Conservation (phyloP, 2,113 vertebrate genomes). For the Cottus gobio region DNA sequence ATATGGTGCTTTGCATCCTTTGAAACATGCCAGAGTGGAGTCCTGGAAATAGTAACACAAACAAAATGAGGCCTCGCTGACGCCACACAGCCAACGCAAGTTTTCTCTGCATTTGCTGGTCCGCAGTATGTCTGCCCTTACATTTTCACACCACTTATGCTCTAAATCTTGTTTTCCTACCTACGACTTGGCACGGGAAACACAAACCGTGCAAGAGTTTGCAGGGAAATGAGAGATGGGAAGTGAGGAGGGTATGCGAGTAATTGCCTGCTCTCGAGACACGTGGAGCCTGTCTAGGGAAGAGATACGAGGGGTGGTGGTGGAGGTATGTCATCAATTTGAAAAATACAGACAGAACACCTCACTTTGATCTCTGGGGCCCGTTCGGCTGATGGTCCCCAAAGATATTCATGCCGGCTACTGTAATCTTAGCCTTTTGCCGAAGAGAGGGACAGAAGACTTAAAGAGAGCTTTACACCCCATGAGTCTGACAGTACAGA, state of each 20-base stretch:
- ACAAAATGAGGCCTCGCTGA: slow-evolving; percentile 50
- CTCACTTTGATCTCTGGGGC: slow-evolving; percentile 82
- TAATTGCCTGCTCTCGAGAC: slow-evolving; percentile 60
- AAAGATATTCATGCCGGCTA: slow-evolving; percentile 81
- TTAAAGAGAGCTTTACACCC: slow-evolving; percentile 8
- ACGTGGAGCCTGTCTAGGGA: slow-evolving; percentile 72
- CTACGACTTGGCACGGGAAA: slow-evolving; percentile 8
- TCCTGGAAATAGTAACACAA: slow-evolving; percentile 74
- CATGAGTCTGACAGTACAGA: background rate
- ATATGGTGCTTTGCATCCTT: slow-evolving; percentile 74
- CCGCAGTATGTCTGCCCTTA: background rate
- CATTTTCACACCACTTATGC: slow-evolving; percentile 10
- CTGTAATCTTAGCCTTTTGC: slow-evolving; percentile 83
- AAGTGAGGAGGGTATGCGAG: slow-evolving; percentile 49
- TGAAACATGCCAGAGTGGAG: slow-evolving; percentile 67
- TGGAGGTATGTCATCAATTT: slow-evolving; percentile 77
- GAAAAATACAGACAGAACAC: slow-evolving; percentile 76
- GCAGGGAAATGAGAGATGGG: slow-evolving; percentile 34
- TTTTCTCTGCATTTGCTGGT: background rate
- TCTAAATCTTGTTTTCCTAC: slow-evolving; percentile 15
- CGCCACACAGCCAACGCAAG: slow-evolving; percentile 29
- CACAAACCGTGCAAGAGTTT: background rate
- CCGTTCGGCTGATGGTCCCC: slow-evolving; percentile 82
- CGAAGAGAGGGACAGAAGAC: slow-evolving; percentile 25
- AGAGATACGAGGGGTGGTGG: slow-evolving; percentile 36